These are phyloP conservation scores for Scaptomyza pallida DNA, from an alignment of 1,140 invertebrate species.

Conservation along the genomic window DNA sequence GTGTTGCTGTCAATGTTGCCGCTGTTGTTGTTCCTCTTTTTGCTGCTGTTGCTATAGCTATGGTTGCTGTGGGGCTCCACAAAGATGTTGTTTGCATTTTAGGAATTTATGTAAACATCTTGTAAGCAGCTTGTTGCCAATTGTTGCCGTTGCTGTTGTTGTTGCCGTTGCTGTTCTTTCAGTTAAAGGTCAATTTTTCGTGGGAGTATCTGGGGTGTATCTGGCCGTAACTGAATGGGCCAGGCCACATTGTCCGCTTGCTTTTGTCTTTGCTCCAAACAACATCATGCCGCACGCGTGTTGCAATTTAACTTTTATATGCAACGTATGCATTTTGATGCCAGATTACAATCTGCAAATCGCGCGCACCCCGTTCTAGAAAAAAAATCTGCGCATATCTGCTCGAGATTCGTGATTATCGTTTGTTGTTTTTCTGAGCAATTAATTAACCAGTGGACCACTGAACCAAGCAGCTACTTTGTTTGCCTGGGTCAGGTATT, in stretches of 20 bases:
- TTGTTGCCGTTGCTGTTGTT: conserved; percentile 35
- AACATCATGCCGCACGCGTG: conserved; percentile 70
- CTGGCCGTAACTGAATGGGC: conserved; percentile 10
- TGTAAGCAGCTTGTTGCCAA: conserved; percentile 73
- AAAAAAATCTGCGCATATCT: conserved; percentile 11
- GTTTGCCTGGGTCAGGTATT: conserved; percentile 17
- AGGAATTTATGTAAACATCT: conserved; percentile 84
- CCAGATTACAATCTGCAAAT: conserved; percentile 62
- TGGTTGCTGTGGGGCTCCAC: conserved; percentile 26
- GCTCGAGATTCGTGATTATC: conserved; percentile 52
- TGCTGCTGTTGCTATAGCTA: not conserved
- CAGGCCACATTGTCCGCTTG: conserved; percentile 26
- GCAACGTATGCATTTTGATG: conserved; percentile 45
- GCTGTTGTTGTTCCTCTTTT: conserved; percentile 16
- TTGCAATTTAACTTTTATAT: conserved; percentile 72
- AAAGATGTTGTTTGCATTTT: conserved; percentile 82
- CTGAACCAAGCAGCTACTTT: not conserved
- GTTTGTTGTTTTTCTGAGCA: conserved; percentile 49
- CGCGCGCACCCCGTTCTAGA: conserved; percentile 14
- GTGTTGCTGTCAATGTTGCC: conserved; percentile 78
- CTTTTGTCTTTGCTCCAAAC: conserved; percentile 23
- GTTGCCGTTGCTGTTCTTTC: conserved; percentile 34
- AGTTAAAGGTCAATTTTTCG: conserved; percentile 75
- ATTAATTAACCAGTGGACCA: conserved; percentile 36
- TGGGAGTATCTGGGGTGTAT: conserved; percentile 37